A percentile compares a stretch with the other conserved stretches of the same genome.
phyloP scores from a whole-genome alignment of 2,888 invertebrate genomes.

The Galeruca laticollis region DNA sequence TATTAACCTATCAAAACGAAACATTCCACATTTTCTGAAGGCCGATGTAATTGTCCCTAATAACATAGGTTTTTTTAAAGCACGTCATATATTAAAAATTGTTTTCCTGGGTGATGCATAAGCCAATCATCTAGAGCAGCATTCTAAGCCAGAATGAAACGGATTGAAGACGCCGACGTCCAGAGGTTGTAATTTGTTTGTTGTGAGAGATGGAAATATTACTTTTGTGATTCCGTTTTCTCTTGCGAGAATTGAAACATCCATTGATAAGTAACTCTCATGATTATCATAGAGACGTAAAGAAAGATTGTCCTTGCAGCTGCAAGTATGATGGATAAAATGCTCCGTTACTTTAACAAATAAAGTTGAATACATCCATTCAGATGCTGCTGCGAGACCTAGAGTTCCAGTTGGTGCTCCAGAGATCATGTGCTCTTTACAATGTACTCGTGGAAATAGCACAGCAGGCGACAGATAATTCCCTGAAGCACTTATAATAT shows the following conservation, averaged over 20 bases:
- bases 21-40: too few species aligned
- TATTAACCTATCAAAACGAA: too few species aligned
- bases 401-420: slow-evolving; percentile 24
- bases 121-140: slow-evolving; percentile 56
- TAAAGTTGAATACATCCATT: slow-evolving; percentile 31
- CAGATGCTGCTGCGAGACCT: slow-evolving; percentile 9
- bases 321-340: slow-evolving; percentile 26
- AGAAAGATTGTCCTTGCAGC: slow-evolving; percentile 34
- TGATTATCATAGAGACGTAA: slow-evolving; percentile 34
- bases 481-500: too few species aligned
- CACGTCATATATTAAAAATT: slow-evolving; percentile 54
- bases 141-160: slow-evolving; percentile 26
- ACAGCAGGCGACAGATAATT: too few species aligned
- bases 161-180: slow-evolving; percentile 28
- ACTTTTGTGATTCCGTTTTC: slow-evolving; percentile 23
- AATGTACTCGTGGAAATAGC: too few species aligned
- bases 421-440: neutral
- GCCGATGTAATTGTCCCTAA: too few species aligned
- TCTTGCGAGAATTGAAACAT: slow-evolving; percentile 21
- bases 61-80: too few species aligned
- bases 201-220: slow-evolving; percentile 14
- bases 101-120: slow-evolving; percentile 57
- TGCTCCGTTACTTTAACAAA: slow-evolving; percentile 40
- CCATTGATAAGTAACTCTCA: slow-evolving; percentile 28
- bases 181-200: slow-evolving; percentile 33